A percentile compares a stretch with the other conserved stretches of the same genome.
Conservation (phyloP, 2,113 vertebrate species). For the Microtus ochrogaster region DNA sequence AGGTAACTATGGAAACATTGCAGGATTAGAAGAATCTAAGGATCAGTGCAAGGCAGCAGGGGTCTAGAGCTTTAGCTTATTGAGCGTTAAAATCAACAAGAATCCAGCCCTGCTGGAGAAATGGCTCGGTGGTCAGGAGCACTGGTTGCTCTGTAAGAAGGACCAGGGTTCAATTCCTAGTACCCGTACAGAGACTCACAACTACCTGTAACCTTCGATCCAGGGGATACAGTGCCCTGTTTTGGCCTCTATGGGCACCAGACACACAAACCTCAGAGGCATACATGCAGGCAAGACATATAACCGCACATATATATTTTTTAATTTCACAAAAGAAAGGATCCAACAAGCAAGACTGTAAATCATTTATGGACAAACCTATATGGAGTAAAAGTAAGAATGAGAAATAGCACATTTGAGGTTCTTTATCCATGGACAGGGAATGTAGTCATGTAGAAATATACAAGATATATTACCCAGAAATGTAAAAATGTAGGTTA, state of each 20-base stretch:
- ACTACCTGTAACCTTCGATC: background rate
- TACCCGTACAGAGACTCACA: background rate
- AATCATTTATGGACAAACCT: background rate
- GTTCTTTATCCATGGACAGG: background rate
- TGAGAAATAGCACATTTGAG: background rate
- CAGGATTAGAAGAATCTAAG: background rate
- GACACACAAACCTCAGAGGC: background rate
- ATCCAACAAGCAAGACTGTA: background rate
- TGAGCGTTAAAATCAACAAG: background rate
- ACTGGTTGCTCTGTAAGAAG: background rate
- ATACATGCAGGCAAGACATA: background rate
- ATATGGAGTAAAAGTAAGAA: background rate
- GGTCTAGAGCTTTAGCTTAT: background rate
- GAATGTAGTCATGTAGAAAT: background rate
- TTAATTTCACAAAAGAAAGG: background rate
- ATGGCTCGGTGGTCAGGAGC: background rate
- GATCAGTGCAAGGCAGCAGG: background rate
- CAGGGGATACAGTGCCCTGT: background rate
- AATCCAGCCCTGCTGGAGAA: background rate
- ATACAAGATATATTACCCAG: background rate
- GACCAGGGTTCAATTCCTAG: background rate
- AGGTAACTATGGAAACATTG: background rate
- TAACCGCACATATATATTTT: background rate
- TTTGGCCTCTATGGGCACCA: background rate
- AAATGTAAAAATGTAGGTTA: background rate